Conservation (phyloP, 2,888 invertebrate genomes). For the Ichneumon xanthorius region DNA sequence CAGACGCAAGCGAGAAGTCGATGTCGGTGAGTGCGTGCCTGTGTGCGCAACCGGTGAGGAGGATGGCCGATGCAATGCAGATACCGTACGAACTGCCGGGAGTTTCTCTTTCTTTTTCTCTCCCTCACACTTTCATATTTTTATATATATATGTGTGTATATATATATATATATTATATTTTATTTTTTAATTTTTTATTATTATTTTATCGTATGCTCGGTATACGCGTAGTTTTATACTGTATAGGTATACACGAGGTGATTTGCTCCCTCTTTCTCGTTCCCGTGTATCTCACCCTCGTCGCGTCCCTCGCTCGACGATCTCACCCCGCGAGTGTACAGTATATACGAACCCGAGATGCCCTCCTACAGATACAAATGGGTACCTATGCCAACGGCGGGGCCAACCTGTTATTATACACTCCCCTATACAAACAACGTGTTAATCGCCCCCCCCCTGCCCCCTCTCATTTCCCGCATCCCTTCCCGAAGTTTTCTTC, state of each 20-base stretch:
- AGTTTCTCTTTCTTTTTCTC: conserved; percentile 29
- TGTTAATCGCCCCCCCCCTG: conserved; percentile 81
- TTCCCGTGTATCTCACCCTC: conserved; percentile 45
- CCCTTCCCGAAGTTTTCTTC: conserved; percentile 30
- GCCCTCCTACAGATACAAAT: conserved; percentile 74
- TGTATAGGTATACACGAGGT: conserved; percentile 16
- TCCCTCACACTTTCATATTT: background rate
- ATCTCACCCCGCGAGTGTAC: conserved; percentile 50
- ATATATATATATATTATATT: background rate
- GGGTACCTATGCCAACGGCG: conserved; percentile 82
- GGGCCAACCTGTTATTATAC: conserved; percentile 84
- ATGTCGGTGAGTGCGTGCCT: background rate
- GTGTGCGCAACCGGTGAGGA: conserved; percentile 69
- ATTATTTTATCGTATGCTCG: conserved; percentile 43
- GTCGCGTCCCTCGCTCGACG: conserved; percentile 39
- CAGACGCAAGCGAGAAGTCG: conserved; percentile 45
- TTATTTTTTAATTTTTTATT: background rate
- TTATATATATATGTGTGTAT: background rate
- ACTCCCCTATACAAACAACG: conserved; percentile 85
- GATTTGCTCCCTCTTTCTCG: conserved; percentile 59
- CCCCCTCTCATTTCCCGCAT: conserved; percentile 22
- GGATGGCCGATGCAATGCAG: conserved; percentile 77
- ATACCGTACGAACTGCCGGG: conserved; percentile 71
- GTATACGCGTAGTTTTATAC: conserved; percentile 32
- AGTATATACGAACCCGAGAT: conserved; percentile 69